Percentiles rank a stretch among this genome's conserved stretches.
These are phyloP conservation scores for Euura lappo DNA, from an alignment of 1,140 invertebrate genomes.

Conservation along the genomic window DNA sequence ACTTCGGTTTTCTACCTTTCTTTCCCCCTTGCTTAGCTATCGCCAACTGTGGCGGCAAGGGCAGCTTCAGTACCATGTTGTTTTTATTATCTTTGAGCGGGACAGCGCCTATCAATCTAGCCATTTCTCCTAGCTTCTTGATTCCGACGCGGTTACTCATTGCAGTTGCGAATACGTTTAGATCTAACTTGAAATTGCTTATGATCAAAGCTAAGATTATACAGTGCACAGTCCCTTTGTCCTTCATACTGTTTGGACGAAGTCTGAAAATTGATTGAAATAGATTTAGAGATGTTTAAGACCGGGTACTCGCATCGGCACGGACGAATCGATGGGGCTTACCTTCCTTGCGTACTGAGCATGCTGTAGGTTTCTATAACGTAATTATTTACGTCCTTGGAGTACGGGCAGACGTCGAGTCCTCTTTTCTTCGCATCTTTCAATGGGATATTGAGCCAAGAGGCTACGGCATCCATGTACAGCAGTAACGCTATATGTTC, in stretches of 20 bases:
- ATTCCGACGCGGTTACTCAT: conserved; percentile 44
- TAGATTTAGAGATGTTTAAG: conserved; percentile 22
- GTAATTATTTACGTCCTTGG: conserved; percentile 44
- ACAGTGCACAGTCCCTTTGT: conserved; percentile 59
- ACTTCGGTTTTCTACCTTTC: conserved; percentile 20
- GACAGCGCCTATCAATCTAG: conserved; percentile 52
- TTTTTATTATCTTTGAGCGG: conserved; percentile 48
- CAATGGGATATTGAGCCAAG: conserved; percentile 49
- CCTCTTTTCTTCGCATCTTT: conserved; percentile 50
- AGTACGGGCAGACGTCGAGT: conserved; percentile 38
- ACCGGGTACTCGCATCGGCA: not conserved
- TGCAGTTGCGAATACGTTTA: conserved; percentile 53
- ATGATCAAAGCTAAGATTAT: conserved; percentile 55
- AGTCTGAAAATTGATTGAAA: conserved; percentile 41
- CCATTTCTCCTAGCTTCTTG: conserved; percentile 57
- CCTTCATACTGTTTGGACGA: conserved; percentile 55
- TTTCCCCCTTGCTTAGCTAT: conserved; percentile 33
- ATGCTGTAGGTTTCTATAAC: conserved; percentile 56
- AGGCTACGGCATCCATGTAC: conserved; percentile 52
- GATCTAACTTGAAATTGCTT: conserved; percentile 50
- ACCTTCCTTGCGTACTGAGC: conserved; percentile 48
- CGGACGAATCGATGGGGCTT: conserved; percentile 20
- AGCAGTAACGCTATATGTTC: conserved; percentile 51
- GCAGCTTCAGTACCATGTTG: conserved; percentile 51
- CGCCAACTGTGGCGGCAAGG: conserved; percentile 47